Evolutionary conservation across 2,888 invertebrate species (phyloP).

Genomic region (Cataglyphis cursor): DNA sequence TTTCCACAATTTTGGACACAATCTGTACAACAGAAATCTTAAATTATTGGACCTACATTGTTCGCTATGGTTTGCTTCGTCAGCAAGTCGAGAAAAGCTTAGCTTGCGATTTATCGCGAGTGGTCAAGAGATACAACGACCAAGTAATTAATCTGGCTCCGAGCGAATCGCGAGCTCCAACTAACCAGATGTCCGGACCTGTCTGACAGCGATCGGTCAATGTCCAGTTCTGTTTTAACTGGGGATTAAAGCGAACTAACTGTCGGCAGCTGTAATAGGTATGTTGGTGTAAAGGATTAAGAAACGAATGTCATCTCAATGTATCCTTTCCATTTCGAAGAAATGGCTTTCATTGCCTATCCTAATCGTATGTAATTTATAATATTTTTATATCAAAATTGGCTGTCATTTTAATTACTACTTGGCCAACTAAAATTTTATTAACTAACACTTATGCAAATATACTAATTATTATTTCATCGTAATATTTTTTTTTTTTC

Average conservation of each 20-base stretch:
- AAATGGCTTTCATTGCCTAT: constrained; percentile 34
- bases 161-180: constrained; percentile 67
- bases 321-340: constrained; percentile 27
- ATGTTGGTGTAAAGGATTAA: constrained; percentile 79
- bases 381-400: not conserved
- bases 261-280: constrained; percentile 57
- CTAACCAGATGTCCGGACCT: constrained; percentile 79
- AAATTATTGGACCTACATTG: constrained; percentile 4
- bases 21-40: not conserved
- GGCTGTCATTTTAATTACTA: not conserved
- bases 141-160: constrained; percentile 79
- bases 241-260: constrained; percentile 81
- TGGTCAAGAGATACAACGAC: constrained; percentile 62
- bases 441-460: not conserved
- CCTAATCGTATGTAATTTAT: not conserved
- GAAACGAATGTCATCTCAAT: constrained; percentile 28
- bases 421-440: not conserved
- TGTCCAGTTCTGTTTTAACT: constrained; percentile 84
- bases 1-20: not conserved
- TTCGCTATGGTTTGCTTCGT: constrained; percentile 21
- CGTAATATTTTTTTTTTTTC: not conserved
- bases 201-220: constrained; percentile 82
- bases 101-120: constrained; percentile 71
- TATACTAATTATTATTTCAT: not conserved
- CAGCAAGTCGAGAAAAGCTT: constrained; percentile 35